These are phyloP conservation scores for Dendropsophus ebraccatus DNA, from an alignment of 2,113 vertebrate genomes.

Conservation along the genomic window DNA sequence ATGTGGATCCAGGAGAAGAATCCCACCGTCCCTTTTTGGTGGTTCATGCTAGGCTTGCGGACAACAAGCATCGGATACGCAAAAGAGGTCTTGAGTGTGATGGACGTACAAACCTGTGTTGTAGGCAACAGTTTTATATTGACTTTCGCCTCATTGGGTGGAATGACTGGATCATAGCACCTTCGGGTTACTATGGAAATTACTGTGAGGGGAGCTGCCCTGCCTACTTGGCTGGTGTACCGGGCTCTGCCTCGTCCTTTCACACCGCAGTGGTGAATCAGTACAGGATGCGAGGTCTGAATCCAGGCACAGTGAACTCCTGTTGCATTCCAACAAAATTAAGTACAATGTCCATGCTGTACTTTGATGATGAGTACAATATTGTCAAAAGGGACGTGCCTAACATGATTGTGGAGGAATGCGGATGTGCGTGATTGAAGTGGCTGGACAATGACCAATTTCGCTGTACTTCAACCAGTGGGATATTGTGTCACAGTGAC, in stretches of 20 bases:
- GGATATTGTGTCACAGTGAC: conserved; percentile 65
- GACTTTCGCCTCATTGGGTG: conserved; percentile 98
- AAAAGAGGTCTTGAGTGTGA: conserved; percentile 98
- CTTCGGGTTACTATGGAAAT: conserved; percentile 96
- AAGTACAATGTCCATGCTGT: conserved; percentile 99
- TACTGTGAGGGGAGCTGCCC: conserved; percentile 99
- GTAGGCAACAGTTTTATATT: conserved; percentile 98
- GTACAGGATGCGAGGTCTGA: conserved; percentile 97
- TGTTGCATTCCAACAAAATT: conserved; percentile 99
- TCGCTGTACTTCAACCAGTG: conserved; percentile 66
- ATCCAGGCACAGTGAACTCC: conserved; percentile 94
- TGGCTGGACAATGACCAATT: conserved; percentile 64
- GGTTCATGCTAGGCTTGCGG: conserved; percentile 86
- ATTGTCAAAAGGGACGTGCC: conserved; percentile 98
- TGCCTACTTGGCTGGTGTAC: conserved; percentile 95
- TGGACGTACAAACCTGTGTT: conserved; percentile 92
- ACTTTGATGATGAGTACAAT: conserved; percentile 99
- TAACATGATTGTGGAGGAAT: conserved; percentile 99
- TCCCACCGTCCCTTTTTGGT: conserved; percentile 96
- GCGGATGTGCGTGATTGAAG: conserved; percentile 90
- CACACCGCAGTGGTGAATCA: conserved; percentile 98
- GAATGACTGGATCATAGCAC: conserved; percentile 99
- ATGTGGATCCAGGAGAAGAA: conserved; percentile 88
- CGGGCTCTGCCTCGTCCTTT: conserved; percentile 95
- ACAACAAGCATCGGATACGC: conserved; percentile 93